phyloP scores from a whole-genome alignment of 2,113 vertebrate genomes.

The Syngnathoides biaculeatus region DNA sequence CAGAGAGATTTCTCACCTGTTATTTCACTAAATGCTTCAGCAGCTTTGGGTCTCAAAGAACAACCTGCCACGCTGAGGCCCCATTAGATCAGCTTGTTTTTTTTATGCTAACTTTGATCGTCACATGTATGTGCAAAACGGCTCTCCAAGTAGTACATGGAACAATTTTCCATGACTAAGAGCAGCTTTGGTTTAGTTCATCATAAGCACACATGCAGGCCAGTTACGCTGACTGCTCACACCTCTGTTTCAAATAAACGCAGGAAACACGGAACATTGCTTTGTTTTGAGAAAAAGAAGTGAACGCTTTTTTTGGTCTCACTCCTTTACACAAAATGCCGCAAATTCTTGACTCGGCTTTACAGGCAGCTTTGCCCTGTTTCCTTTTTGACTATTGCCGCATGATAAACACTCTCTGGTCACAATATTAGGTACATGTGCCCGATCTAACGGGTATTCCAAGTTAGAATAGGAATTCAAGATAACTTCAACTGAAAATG shows the following conservation, averaged over 20 bases:
- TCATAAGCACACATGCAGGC: background rate
- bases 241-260: conserved; percentile 17
- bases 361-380: conserved; percentile 36
- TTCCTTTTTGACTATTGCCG: conserved; percentile 34
- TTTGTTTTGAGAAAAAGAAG: conserved; percentile 32
- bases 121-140: background rate
- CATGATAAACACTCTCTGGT: conserved; percentile 27
- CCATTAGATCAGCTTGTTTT: background rate
- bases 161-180: conserved; percentile 21
- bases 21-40: conserved; percentile 10
- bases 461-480: background rate
- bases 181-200: conserved; percentile 10
- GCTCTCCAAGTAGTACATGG: background rate
- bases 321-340: conserved; percentile 15
- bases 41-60: background rate
- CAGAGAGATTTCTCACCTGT: conserved; percentile 20
- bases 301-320: background rate
- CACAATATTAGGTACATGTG: background rate
- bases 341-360: conserved; percentile 49
- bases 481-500: background rate
- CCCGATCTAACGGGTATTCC: background rate
- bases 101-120: background rate
- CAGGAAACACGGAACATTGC: conserved; percentile 17
- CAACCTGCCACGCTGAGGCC: background rate
- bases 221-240: conserved; percentile 26